A percentile compares a stretch with the other conserved stretches of the same genome.
phyloP scores from a whole-genome alignment of 2,888 invertebrate species.

The Platycheirus albimanus region DNA sequence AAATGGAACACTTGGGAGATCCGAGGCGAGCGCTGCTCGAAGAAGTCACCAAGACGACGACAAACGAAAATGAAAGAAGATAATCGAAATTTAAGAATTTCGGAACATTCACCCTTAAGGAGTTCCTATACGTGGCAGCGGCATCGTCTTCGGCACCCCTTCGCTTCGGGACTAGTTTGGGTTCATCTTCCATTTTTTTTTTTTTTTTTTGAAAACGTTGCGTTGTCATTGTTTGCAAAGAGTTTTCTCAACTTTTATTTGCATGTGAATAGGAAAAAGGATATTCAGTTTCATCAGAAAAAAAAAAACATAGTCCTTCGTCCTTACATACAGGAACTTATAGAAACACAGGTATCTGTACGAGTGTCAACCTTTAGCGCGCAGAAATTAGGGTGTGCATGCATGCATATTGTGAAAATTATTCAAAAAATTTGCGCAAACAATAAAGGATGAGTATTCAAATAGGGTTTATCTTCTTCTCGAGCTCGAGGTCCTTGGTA shows the following conservation, averaged over 20 bases:
- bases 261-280: slow-evolving; percentile 82
- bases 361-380: slow-evolving; percentile 78
- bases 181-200: slow-evolving; percentile 35
- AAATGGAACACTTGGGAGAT: slow-evolving; percentile 47
- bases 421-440: slow-evolving; percentile 77
- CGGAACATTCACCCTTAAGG: slow-evolving; percentile 29
- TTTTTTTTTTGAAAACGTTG: too few species aligned
- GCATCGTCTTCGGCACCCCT: slow-evolving; percentile 30
- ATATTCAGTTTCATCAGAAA: slow-evolving; percentile 79
- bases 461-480: slow-evolving; percentile 69
- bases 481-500: slow-evolving; percentile 27
- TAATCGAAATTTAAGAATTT: slow-evolving; percentile 49
- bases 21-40: not conserved
- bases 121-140: too few species aligned
- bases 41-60: too few species aligned
- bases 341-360: slow-evolving; percentile 30
- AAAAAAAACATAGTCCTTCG: too few species aligned
- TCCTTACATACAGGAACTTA: too few species aligned
- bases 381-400: slow-evolving; percentile 77
- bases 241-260: slow-evolving; percentile 77
- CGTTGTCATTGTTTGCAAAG: slow-evolving; percentile 52
- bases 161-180: slow-evolving; percentile 31
- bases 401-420: slow-evolving; percentile 80
- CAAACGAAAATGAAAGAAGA: too few species aligned
- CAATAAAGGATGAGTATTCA: slow-evolving; percentile 74